Percentiles rank a stretch among this genome's conserved stretches.
Evolutionary conservation across 2,888 invertebrate genomes (phyloP).

Genomic region (Polydrusus pterygomalis): DNA sequence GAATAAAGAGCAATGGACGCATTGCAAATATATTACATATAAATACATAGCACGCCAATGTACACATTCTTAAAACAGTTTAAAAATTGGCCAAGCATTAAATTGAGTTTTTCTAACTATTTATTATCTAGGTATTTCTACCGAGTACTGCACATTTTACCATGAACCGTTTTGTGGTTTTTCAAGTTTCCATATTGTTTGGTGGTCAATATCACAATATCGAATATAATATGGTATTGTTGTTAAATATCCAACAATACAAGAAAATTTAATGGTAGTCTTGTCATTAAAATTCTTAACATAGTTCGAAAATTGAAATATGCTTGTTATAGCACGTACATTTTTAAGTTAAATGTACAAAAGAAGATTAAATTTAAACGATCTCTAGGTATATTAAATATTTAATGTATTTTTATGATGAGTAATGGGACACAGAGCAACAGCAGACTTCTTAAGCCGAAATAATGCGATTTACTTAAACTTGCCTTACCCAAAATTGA

Average conservation of each 20-base stretch:
- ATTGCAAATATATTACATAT: background rate
- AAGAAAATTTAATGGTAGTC: background rate
- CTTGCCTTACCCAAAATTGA: too few relatives aligned
- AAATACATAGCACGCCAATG: background rate
- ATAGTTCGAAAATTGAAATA: background rate
- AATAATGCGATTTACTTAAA: too few relatives aligned
- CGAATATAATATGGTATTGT: constrained; percentile 9
- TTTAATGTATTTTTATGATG: too few relatives aligned
- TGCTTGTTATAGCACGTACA: background rate
- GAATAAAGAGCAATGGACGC: too few relatives aligned
- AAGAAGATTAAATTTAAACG: too few relatives aligned
- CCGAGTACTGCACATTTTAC: background rate
- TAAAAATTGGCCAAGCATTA: constrained; percentile 29
- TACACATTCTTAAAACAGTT: background rate
- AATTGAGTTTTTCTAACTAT: constrained; percentile 26
- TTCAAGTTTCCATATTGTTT: constrained; percentile 8
- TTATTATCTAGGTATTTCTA: background rate
- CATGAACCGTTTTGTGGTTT: constrained; percentile 27
- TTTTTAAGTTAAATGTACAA: too few relatives aligned
- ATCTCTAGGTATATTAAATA: too few relatives aligned
- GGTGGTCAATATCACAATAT: background rate
- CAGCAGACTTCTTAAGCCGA: too few relatives aligned
- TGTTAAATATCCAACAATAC: background rate
- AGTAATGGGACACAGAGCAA: too few relatives aligned
- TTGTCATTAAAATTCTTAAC: background rate